phyloP scores from a whole-genome alignment of 1,140 invertebrate species.

The Euwallacea fornicatus region DNA sequence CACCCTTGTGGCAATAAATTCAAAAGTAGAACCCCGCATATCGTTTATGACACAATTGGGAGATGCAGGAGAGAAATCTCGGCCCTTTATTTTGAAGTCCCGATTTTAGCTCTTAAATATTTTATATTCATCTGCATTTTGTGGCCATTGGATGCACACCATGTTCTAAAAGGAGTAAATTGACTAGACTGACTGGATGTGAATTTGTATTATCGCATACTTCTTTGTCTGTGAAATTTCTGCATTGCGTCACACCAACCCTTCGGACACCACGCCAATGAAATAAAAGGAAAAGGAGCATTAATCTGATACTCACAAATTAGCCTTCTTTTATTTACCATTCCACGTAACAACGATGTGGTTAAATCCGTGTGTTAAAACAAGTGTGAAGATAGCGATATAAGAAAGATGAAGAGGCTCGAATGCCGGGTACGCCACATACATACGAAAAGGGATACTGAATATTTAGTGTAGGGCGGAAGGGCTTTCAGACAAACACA shows the following conservation, averaged over 20 bases:
- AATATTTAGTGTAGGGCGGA: slow-evolving; percentile 42
- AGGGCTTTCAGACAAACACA: too few relatives aligned
- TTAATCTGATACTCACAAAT: slow-evolving; percentile 13
- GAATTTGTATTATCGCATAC: too few relatives aligned
- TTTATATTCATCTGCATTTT: too few relatives aligned
- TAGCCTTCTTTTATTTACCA: slow-evolving; percentile 39
- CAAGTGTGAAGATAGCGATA: slow-evolving; percentile 41
- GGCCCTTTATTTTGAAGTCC: too few relatives aligned
- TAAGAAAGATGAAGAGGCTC: slow-evolving; percentile 45
- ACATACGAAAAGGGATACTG: slow-evolving; percentile 43
- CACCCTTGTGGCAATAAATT: slow-evolving; percentile 13
- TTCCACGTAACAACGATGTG: slow-evolving; percentile 46
- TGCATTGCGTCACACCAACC: too few relatives aligned
- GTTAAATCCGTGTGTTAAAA: slow-evolving; percentile 46
- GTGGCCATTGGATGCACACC: too few relatives aligned
- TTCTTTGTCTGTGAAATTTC: too few relatives aligned
- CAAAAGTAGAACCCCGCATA: slow-evolving; percentile 23
- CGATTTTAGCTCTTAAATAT: too few relatives aligned
- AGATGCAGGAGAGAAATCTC: slow-evolving; percentile 28
- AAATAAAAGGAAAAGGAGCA: too few relatives aligned
- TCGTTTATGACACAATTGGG: slow-evolving; percentile 33
- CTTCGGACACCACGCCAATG: too few relatives aligned
- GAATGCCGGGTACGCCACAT: slow-evolving; percentile 37
- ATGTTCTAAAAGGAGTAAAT: too few relatives aligned
- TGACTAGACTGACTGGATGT: too few relatives aligned